Conservation (phyloP, 92 coral and sea anemone species). For the Parazoanthus atlanticus region DNA sequence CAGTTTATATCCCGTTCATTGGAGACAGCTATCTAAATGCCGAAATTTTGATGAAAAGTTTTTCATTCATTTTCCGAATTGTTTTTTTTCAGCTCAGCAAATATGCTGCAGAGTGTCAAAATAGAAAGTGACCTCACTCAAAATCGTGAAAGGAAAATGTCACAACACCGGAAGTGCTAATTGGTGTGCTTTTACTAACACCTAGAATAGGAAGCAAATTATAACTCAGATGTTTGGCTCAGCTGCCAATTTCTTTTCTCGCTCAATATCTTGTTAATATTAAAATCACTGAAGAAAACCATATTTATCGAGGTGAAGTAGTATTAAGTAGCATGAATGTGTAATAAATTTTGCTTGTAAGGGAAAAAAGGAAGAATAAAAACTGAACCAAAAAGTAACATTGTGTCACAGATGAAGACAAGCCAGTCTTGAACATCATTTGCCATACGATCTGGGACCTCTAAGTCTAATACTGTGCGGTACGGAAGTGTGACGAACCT, state of each 20-base stretch:
- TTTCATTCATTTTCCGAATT: no score
- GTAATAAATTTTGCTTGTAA: no score
- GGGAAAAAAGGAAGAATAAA: no score
- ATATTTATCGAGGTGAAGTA: background rate
- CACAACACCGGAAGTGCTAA: slow-evolving; percentile 5
- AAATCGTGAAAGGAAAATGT: background rate
- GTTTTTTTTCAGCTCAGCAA: slow-evolving; percentile 11
- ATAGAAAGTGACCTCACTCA: background rate
- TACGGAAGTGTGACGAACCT: no score
- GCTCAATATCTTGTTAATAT: background rate
- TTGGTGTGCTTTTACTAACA: background rate
- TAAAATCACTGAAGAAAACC: background rate
- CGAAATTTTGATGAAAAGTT: background rate
- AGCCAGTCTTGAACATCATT: no score
- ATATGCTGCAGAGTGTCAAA: slow-evolving; percentile 13
- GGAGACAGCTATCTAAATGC: background rate
- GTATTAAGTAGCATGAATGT: background rate
- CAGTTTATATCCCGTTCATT: background rate
- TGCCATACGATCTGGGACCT: no score
- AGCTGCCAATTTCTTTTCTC: background rate
- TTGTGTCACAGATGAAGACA: no score
- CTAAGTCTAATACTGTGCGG: no score
- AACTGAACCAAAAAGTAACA: no score
- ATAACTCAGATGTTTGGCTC: background rate
- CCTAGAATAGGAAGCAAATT: background rate